Base-by-base conservation (phyloP, 2,113 vertebrate species). In the Collichthys lucidus region DNA sequence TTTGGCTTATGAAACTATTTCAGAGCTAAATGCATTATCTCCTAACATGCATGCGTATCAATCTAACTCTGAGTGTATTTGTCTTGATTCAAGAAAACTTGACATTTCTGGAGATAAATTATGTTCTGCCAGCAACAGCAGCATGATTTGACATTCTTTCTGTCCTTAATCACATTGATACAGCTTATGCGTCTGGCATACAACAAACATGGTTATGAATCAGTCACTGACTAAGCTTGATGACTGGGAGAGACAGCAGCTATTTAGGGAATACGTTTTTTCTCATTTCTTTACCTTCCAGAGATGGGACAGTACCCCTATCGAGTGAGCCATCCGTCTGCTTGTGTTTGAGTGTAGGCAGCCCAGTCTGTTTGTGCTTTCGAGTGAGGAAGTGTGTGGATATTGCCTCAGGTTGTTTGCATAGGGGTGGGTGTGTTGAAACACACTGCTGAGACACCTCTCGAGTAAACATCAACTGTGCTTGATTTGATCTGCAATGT, bases 391-490 rank as follows among this genome's bases (percentile, higher is more conserved):
- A 86, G 74, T 73, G 78, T 78, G 76, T 74, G 70, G 74, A 77
- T 84, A 88, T 81, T 24, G 89, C 88, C 87, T 84, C 50, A 57
- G 86, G 89, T 77, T 92, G 88, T 93, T 90, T 90, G 75, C 50
- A 81, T 85, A 78, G 61, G 74, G 84, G 68, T 59, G 83, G 80
- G 64, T 79, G 76, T 77, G 71, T 76, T 82, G 79, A 90, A 86
- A 87, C 76, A 71, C 74, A 77, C 82, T 69, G 60, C 63, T 62
- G 86, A 87, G 83, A 80, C 72, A 79, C 68, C 75, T 89, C 77
- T 76, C 17, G 31, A 80, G 80, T 87, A 90, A 88, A 90, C 79
- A 76, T 83, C 72, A 71, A 61, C 57, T 66, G 77, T 63, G 31
- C 61, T 79, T 68, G 66, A 87, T 90, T 77, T 87, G 79, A 89